phyloP scores from a whole-genome alignment of 2,113 vertebrate genomes.

The Plectropomus leopardus region DNA sequence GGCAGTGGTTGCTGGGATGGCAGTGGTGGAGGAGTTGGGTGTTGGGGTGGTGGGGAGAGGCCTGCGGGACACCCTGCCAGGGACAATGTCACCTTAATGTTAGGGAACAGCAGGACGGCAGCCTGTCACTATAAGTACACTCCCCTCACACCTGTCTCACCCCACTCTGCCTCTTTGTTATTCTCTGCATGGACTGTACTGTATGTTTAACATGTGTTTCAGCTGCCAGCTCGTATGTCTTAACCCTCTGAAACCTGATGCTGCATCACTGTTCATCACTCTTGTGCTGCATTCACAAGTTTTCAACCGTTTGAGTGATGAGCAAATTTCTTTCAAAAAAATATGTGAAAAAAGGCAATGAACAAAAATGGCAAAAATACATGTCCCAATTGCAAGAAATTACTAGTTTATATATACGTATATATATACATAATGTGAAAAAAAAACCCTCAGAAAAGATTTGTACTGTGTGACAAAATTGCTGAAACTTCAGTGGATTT shows the following conservation, averaged over 20 bases:
- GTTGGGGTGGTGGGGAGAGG: constrained; percentile 36
- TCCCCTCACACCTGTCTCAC: constrained; percentile 42
- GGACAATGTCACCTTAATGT: constrained; percentile 74
- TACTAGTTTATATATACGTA: too few species aligned
- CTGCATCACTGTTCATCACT: not conserved
- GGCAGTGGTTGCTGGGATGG: constrained; percentile 37
- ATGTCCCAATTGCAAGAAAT: too few species aligned
- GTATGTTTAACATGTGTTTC: constrained; percentile 2
- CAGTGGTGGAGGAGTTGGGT: not conserved
- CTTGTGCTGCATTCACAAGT: too few species aligned
- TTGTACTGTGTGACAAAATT: too few species aligned
- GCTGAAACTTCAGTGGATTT: too few species aligned
- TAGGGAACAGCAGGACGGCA: constrained; percentile 59
- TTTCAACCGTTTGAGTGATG: too few species aligned
- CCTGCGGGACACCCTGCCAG: constrained; percentile 62
- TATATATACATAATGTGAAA: too few species aligned
- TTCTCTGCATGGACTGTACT: not conserved
- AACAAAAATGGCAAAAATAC: too few species aligned
- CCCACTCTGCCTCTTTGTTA: not conserved
- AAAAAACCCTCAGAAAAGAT: too few species aligned
- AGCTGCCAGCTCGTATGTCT: not conserved
- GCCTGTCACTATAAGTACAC: constrained; percentile 27
- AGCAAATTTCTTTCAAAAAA: too few species aligned
- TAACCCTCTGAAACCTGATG: too few species aligned
- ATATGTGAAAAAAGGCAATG: too few species aligned